These are phyloP conservation scores for Pyrrhia umbra DNA, from an alignment of 2,888 invertebrate genomes.

Conservation along the genomic window DNA sequence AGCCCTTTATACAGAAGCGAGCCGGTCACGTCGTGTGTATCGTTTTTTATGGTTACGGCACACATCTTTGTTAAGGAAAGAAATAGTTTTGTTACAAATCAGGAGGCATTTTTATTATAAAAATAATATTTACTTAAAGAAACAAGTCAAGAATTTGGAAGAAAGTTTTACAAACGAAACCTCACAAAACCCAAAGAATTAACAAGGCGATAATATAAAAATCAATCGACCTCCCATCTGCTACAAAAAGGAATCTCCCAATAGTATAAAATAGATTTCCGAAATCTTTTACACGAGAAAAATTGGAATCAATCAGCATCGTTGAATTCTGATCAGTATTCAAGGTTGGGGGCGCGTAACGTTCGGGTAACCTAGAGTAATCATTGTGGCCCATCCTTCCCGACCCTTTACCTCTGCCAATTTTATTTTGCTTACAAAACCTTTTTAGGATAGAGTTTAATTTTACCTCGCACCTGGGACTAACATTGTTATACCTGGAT, in stretches of 20 bases:
- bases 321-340: conserved; percentile 59
- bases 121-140: background rate
- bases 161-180: background rate
- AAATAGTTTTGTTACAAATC: background rate
- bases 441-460: conserved; percentile 64
- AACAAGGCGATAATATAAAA: conserved; percentile 51
- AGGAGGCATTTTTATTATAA: background rate
- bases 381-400: conserved; percentile 57
- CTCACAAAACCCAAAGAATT: conserved; percentile 31
- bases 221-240: conserved; percentile 24
- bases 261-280: conserved; percentile 49
- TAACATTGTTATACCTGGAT: conserved; percentile 60
- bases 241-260: conserved; percentile 36
- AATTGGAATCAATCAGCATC: conserved; percentile 59
- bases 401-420: conserved; percentile 56
- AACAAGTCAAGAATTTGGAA: background rate
- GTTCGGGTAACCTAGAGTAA: conserved; percentile 50
- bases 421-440: conserved; percentile 66
- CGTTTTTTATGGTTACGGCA: conserved; percentile 23
- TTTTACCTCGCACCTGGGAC: conserved; percentile 65
- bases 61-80: background rate
- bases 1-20: conserved; percentile 7
- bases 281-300: conserved; percentile 53
- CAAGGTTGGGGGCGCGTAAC: conserved; percentile 48
- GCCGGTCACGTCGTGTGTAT: background rate